Base-by-base conservation (phyloP, 2,888 invertebrate species). In the Trichacis sp. region DNA sequence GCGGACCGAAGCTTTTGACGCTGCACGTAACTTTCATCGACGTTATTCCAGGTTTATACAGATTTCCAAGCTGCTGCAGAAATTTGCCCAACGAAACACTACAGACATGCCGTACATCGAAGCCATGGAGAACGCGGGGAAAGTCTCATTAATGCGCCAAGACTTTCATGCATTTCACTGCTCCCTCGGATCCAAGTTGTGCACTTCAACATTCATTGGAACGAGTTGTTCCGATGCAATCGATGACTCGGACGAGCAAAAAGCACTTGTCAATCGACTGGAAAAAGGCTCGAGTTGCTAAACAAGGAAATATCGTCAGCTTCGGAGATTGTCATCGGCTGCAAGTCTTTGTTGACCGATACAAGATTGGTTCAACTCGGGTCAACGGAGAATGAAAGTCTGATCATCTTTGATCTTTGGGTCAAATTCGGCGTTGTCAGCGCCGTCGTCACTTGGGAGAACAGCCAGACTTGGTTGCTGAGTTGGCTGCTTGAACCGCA, bases 341-440 rank as follows among this genome's bases (percentile, higher is more conserved):
- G 33, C 8, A n/a, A 33, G 9, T 33, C 11, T 33, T 33, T n/a
- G 33, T 33, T 33, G 2, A 33, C 33, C 33, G 33, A 33, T 33
- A 33, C 33, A 33, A 3, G 33, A 33, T 33, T 17, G 14, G n/a
- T 15, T n/a, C 15, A 14, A 42, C 42, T 42, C 17, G 42, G 24
- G n/a, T n/a, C n/a, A n/a, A n/a, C n/a, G n/a, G n/a, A n/a, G n/a
- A 50, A 47, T 66, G 66, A 70, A 64, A 66, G 69, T 70, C 65
- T 74, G 76, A 76, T 77, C 75, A 75, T 77, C 76, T 75, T 76
- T 75, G 76, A 77, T 77, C 74, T 75, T 63, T 66, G 61, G 55
- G 61, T 64, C 62, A 56, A 57, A 69, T 73, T 60, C 52, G 51
- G 56, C 67, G 29, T 63, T 57, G 71, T 73, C 76, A 76, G 73